A percentile compares a stretch with the other conserved stretches of the same genome.
phyloP scores from a whole-genome alignment of 2,888 invertebrate species.

The Lasioglossum calceatum region DNA sequence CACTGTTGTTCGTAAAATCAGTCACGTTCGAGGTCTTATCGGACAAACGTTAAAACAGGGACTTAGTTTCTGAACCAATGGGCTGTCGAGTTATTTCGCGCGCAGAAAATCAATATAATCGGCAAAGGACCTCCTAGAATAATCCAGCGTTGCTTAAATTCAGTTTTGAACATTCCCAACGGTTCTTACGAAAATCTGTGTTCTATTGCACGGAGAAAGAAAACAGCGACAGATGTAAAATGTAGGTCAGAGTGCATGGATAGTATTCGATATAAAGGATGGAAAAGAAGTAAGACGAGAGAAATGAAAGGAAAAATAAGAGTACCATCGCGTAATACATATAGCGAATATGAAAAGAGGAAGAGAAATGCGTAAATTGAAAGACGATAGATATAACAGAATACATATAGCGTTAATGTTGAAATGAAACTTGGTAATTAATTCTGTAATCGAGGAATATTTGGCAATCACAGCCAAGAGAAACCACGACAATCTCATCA shows the following conservation, averaged over 20 bases:
- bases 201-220: no score
- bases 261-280: not conserved
- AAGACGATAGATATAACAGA: not conserved
- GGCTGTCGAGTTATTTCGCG: not conserved
- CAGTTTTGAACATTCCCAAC: not conserved
- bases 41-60: not conserved
- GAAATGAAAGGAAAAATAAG: not conserved
- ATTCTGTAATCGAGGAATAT: not conserved
- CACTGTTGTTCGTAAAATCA: not conserved
- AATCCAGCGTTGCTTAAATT: not conserved
- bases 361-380: not conserved
- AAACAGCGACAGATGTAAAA: not conserved
- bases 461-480: not conserved
- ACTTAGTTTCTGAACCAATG: not conserved
- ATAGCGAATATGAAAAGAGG: not conserved
- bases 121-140: not conserved
- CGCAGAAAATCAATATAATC: not conserved
- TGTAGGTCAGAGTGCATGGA: not conserved
- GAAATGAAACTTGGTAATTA: not conserved
- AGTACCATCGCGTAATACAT: not conserved
- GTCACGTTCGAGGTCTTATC: not conserved
- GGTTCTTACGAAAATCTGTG: not conserved
- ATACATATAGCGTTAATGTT: not conserved
- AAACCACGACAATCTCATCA: not conserved
- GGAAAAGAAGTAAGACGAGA: not conserved